Base-by-base conservation (phyloP, 1,140 invertebrate genomes). In the Rhyacophila brunnea region DNA sequence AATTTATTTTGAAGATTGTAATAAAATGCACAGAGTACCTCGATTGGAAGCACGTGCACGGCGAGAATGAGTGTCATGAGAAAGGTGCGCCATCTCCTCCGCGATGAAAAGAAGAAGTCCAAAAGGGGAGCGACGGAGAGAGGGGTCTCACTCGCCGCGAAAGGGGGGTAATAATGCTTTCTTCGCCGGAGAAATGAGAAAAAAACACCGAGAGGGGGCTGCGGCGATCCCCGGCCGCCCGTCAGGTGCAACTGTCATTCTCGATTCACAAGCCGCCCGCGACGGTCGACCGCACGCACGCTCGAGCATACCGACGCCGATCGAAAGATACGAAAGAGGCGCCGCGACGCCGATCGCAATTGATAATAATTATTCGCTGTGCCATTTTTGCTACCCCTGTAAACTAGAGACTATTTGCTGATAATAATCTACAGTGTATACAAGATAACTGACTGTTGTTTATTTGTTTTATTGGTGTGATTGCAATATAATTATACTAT, bases 201-300 rank as follows among this genome's bases (percentile, higher is more conserved):
- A 36, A 57, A 43, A 34, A 7, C 40, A 11, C 32, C 11, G 18
- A 43, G 35, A 18, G 46, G 46, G 46, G 23, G 28, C 13, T 44
- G 28, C 28, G 43, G 11, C 14, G 28, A n/a, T 42, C 43, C 18
- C 43, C 36, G 18, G 32, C 43, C 43, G 44, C 43, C 23, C 46
- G 43, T 47, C 54, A 57, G 46, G 35, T 42, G 54, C 32, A 34
- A 43, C 54, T 57, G 54, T 57, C 54, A 57, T 57, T 57, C 54
- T 57, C 46, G 45, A 47, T 42, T 43, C 45, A 34, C 42, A 42
- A 35, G 19, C 45, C 45, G 32, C 19, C 14, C 36, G 45, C 46
- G 45, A 9, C 45, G 36, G 45, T 36, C 54, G 46, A n/a, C 20
- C 46, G 17, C 38, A 28, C 56, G 15, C 28, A 28, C 23, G 43